Conservation (phyloP, 1,140 invertebrate genomes). For the Cotesia vestalis region DNA sequence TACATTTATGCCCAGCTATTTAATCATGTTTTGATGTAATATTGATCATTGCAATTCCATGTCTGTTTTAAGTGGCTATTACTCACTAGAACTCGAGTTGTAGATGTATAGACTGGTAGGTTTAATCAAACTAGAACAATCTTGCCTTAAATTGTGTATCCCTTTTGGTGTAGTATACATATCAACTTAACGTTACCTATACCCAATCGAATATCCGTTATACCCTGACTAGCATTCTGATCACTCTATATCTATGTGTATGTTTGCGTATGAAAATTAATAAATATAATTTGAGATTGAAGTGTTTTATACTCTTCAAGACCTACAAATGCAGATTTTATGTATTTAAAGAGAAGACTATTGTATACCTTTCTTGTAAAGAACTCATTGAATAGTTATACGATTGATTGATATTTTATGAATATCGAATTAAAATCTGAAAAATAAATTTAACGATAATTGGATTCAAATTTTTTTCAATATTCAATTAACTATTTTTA, state of each 20-base stretch:
- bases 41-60: slow-evolving; percentile 4
- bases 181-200: slow-evolving; percentile 31
- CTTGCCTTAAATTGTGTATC: slow-evolving; percentile 18
- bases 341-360: too few species aligned
- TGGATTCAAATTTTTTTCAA: too few species aligned
- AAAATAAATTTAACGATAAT: too few species aligned
- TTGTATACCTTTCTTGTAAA: too few species aligned
- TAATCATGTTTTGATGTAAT: slow-evolving; percentile 14
- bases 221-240: slow-evolving; percentile 49
- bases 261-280: slow-evolving; percentile 24
- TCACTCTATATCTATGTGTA: slow-evolving; percentile 35
- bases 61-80: slow-evolving; percentile 19
- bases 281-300: too few species aligned
- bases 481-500: too few species aligned
- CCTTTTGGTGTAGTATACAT: slow-evolving; percentile 39
- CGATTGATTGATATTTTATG: too few species aligned
- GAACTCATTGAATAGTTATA: too few species aligned
- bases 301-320: too few species aligned
- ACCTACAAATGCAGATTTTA: too few species aligned
- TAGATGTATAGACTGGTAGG: not conserved
- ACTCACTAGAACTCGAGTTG: not conserved
- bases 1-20: not conserved
- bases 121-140: slow-evolving; percentile 25
- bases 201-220: slow-evolving; percentile 45
- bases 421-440: too few species aligned